Conservation (phyloP, 1,140 invertebrate genomes). For the Geopemphigus sp. region DNA sequence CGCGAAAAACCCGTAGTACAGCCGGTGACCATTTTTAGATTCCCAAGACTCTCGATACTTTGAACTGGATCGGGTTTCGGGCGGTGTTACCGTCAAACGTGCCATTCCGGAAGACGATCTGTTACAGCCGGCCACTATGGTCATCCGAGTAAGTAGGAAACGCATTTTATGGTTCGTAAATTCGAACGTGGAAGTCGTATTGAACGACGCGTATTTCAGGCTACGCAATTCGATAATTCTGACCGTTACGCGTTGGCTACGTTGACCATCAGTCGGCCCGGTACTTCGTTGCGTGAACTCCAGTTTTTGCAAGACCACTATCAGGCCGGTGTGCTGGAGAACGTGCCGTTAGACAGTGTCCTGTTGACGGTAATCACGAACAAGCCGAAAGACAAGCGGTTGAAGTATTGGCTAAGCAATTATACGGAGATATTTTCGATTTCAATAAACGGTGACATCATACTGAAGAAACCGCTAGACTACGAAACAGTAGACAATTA, state of each 20-base stretch:
- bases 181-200: too few relatives aligned
- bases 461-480: conserved; percentile 73
- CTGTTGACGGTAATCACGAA: conserved; percentile 66
- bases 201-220: conserved; percentile 58
- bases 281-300: conserved; percentile 56
- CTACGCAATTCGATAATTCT: conserved; percentile 81
- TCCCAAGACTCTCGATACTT: conserved; percentile 58
- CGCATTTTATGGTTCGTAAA: too few relatives aligned
- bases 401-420: conserved; percentile 65
- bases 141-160: conserved; percentile 62
- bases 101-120: conserved; percentile 64
- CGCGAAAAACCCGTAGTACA: too few relatives aligned
- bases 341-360: conserved; percentile 69
- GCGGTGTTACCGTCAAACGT: conserved; percentile 63
- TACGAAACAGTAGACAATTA: conserved; percentile 74
- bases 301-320: conserved; percentile 74
- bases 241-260: conserved; percentile 84
- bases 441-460: conserved; percentile 74
- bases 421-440: conserved; percentile 71
- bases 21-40: background rate
- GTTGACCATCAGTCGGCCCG: conserved; percentile 65
- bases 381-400: conserved; percentile 61
- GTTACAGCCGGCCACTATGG: conserved; percentile 69
- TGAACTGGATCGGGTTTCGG: conserved; percentile 63
- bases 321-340: conserved; percentile 71